Evolutionary conservation across 2,888 invertebrate genomes (phyloP), one percentile per base, ranked within the genome.

Genomic region (Rhamnusium bicolor): DNA sequence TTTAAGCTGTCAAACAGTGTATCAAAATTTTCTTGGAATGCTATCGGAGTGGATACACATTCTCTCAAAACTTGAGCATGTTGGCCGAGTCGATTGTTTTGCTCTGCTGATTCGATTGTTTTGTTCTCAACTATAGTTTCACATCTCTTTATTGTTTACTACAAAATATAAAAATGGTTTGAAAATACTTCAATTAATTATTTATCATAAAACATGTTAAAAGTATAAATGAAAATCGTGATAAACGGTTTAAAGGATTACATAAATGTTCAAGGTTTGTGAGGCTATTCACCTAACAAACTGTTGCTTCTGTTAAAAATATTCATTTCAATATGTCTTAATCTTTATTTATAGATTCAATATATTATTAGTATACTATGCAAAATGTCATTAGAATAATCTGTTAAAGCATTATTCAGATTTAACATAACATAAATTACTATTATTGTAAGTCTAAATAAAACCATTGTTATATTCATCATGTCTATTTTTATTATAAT

Each of bases 371-470:
- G 6, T 4, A 40, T 12, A 40, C 12, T 14, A 40, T 40, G 40
- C 40, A 40, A 40, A 51, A 19, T 19, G 16, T 19, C 51, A 16
- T 51, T 8, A 18, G 1, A 51, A 61, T 61, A 61, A 61, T 61
- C 61, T n/a, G 46, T 21, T 61, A 21, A 47, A 18, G 47, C 21
- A 21, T n/a, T 1, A 51, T n/a, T 14, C 47, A 14, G 21, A 8
- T n/a, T 61, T 61, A 46, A 18, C 61, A 61, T 61, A 61, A 40
- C 40, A 47, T 32, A 61, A n/a, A 19, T 40, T 40, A 19, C 40
- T 14, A 47, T 61, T 46, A 61, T 61, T 61, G 21, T 46, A n/a
- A 61, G 46, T 61, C 61, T 12, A 61, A 61, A 61, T 61, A 47
- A 47, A 58, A 61, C 61, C 46, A 46, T 46, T 61, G 61, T 61